These are phyloP conservation scores for Pyrochroa serraticornis DNA, from an alignment of 2,888 invertebrate species.

Conservation along the genomic window DNA sequence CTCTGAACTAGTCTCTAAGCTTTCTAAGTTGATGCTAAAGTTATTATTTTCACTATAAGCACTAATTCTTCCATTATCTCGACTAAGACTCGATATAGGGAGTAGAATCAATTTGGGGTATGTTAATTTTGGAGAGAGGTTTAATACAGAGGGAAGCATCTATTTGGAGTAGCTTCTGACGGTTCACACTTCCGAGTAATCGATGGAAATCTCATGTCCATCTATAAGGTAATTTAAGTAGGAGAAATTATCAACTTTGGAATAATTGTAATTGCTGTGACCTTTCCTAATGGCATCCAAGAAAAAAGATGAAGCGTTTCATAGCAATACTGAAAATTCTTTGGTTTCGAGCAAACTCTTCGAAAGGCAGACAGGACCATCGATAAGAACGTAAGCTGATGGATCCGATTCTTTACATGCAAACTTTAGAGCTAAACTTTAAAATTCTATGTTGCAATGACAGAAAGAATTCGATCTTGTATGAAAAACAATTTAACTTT, in stretches of 20 bases:
- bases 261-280: neutral
- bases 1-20: too few relatives aligned
- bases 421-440: constrained; percentile 29
- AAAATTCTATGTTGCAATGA: constrained; percentile 1
- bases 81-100: too few relatives aligned
- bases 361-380: constrained; percentile 40
- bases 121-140: too few relatives aligned
- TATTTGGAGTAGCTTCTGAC: too few relatives aligned
- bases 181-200: too few relatives aligned
- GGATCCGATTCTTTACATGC: constrained; percentile 46
- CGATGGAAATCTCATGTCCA: too few relatives aligned
- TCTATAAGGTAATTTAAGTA: neutral
- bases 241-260: constrained; percentile 3
- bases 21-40: too few relatives aligned
- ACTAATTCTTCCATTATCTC: too few relatives aligned
- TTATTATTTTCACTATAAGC: too few relatives aligned
- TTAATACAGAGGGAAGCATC: too few relatives aligned
- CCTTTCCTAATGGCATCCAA: neutral
- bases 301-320: neutral
- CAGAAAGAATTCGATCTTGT: neutral
- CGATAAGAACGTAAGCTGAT: constrained; percentile 35
- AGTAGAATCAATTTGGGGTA: constrained; percentile 2
- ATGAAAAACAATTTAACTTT: too few relatives aligned
- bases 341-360: constrained; percentile 32
- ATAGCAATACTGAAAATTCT: constrained; percentile 11